Evolutionary conservation across 2,113 vertebrate species (phyloP), one percentile per base, ranked within the genome.

Genomic region (Solea senegalensis): DNA sequence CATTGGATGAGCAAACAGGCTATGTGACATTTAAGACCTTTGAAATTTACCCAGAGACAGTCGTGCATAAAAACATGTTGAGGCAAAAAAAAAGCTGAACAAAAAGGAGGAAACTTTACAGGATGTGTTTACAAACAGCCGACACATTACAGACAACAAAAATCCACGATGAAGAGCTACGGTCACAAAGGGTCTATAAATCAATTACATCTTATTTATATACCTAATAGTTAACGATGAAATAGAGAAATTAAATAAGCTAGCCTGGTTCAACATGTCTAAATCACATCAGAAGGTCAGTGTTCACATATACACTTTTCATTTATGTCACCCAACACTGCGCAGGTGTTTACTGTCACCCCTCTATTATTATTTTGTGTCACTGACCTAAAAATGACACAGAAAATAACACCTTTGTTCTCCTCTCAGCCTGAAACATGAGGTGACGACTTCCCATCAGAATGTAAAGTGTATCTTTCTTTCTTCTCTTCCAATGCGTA

Each of bases 361-460:
- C 9, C 51, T 53, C 51, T 27, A 10, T 57, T 3, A 34, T 82
- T 65, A 34, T 34, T 73, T 67, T 81, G 21, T 78, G 76, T 75
- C 74, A 84, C 72, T 68, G 39, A 45, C 26, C 53, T 50, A 53
- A 26, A 74, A 65, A 50, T 21, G 50, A 78, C 85, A 84, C 71
- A 54, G n/a, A 82, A 82, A 83, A 83, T 60, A 84, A 78, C 69
- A 72, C 65, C 64, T 80, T 79, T 81, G 76, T 78, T 82, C 26
- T 16, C 15, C 41, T 69, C 52, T 69, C 48, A 62, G 66, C 71
- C 69, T 72, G 61, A 65, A 87, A 80, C 68, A 56, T 63, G 64
- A 76, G 84, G 83, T 85, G 86, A 87, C n/a, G 73, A 86, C 86
- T 87, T 82, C 86, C 82, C 68, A 73, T 72, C 72, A 64, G 72